Evolutionary conservation across 1,140 invertebrate genomes (phyloP).

Genomic region (Drosophila prosaltans): DNA sequence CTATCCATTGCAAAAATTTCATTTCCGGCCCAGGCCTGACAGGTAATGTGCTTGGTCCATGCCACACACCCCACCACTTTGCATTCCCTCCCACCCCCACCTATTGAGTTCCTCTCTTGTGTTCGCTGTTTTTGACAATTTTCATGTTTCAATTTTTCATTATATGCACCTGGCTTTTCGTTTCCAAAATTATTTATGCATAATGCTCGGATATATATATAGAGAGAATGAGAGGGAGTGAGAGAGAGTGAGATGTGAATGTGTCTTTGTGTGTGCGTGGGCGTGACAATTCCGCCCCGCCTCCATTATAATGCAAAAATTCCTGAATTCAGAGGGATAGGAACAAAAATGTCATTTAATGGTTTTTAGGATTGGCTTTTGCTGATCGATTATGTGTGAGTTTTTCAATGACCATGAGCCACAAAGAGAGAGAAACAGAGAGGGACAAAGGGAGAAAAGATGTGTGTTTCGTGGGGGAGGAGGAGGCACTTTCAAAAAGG

Average conservation of each 20-base stretch:
- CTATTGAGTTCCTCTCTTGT: constrained; percentile 7
- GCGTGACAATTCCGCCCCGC: background rate
- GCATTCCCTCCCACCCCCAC: too few species aligned
- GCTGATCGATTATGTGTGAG: constrained; percentile 59
- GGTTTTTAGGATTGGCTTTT: constrained; percentile 33
- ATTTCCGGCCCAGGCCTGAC: constrained; percentile 65
- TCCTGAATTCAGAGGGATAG: constrained; percentile 19
- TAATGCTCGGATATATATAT: constrained; percentile 39
- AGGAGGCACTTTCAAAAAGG: background rate
- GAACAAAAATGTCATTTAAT: constrained; percentile 44
- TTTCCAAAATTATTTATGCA: constrained; percentile 75
- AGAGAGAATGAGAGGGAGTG: background rate
- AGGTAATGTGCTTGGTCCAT: constrained; percentile 55
- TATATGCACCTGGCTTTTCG: constrained; percentile 50
- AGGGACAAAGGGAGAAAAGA: background rate
- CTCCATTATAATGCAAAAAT: constrained; percentile 13
- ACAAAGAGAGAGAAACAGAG: background rate
- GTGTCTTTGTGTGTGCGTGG: constrained; percentile 3
- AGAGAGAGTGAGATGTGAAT: background rate
- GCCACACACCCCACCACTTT: background rate
- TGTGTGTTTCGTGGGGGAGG: background rate
- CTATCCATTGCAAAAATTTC: constrained; percentile 68
- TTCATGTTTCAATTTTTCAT: constrained; percentile 81
- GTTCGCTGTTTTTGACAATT: constrained; percentile 75
- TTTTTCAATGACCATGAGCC: constrained; percentile 3